Conservation (phyloP, 2,113 vertebrate species). For the Meriones unguiculatus region DNA sequence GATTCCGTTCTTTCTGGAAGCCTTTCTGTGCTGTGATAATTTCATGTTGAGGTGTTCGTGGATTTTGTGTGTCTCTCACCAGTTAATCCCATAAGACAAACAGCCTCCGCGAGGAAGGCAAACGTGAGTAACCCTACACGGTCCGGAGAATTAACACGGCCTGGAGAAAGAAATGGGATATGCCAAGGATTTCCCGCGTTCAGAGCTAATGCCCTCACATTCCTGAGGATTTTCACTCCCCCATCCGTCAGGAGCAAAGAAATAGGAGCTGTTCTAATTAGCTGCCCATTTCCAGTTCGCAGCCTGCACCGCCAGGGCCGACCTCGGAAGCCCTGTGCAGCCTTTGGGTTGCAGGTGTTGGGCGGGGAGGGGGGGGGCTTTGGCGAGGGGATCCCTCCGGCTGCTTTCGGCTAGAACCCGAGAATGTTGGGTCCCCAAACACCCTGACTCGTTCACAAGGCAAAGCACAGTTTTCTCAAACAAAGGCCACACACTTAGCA, state of each 20-base stretch:
- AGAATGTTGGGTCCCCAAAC: background rate
- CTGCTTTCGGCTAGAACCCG: background rate
- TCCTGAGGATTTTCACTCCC: conserved; percentile 90
- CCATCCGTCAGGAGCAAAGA: conserved; percentile 78
- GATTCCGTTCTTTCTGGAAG: background rate
- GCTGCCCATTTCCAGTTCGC: conserved; percentile 73
- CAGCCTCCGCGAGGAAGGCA: conserved; percentile 82
- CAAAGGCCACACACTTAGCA: background rate
- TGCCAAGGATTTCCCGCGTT: conserved; percentile 73
- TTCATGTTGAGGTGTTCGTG: conserved; percentile 17
- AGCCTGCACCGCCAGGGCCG: conserved; percentile 58
- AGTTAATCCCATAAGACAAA: conserved; percentile 88
- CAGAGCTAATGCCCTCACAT: conserved; percentile 85
- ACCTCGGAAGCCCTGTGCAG: conserved; percentile 71
- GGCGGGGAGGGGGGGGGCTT: background rate
- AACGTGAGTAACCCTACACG: conserved; percentile 84
- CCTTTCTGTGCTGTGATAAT: background rate
- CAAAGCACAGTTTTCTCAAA: background rate
- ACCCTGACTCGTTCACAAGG: rapidly evolving
- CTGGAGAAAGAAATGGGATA: conserved; percentile 79
- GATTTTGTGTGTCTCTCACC: conserved; percentile 67
- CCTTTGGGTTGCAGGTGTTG: conserved; percentile 79
- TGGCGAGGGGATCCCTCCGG: background rate
- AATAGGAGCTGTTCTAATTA: conserved; percentile 85
- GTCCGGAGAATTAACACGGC: conserved; percentile 71